These are phyloP conservation scores for Antheraea yamamai DNA, from an alignment of 2,888 invertebrate species.

Conservation along the genomic window DNA sequence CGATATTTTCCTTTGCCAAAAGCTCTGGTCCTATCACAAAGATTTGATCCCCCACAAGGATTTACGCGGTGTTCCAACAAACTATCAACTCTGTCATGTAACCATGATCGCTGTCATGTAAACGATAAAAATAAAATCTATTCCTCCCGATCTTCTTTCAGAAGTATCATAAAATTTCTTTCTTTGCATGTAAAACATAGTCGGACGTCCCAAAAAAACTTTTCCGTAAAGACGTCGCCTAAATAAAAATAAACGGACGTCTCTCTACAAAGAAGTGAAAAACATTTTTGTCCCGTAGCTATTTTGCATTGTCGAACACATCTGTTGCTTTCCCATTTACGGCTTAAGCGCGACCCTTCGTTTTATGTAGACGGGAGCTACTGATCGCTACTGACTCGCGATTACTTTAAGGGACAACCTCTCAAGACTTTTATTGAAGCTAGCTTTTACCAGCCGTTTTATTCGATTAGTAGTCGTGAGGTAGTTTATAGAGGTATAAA, in stretches of 20 bases:
- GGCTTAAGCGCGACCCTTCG: slow-evolving; percentile 8
- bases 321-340: slow-evolving; percentile 6
- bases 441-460: not conserved
- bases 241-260: not conserved
- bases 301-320: slow-evolving; percentile 8
- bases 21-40: too few relatives aligned
- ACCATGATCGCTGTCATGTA: too few relatives aligned
- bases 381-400: slow-evolving; percentile 8
- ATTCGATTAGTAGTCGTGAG: not conserved
- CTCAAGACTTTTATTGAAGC: not conserved
- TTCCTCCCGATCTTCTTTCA: too few relatives aligned
- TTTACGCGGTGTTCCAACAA: too few relatives aligned
- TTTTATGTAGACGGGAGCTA: slow-evolving; percentile 1
- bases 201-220: not conserved
- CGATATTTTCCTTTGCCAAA: too few relatives aligned
- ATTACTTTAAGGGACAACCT: slow-evolving; percentile 6
- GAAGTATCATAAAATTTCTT: not conserved
- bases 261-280: slow-evolving; percentile 3
- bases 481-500: not conserved
- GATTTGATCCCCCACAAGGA: too few relatives aligned
- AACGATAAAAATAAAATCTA: too few relatives aligned
- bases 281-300: not conserved
- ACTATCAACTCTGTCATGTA: too few relatives aligned
- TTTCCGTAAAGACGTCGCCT: not conserved
- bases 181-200: not conserved